Conservation (phyloP, 1,140 invertebrate genomes). For the Drosophila ercepeae region DNA sequence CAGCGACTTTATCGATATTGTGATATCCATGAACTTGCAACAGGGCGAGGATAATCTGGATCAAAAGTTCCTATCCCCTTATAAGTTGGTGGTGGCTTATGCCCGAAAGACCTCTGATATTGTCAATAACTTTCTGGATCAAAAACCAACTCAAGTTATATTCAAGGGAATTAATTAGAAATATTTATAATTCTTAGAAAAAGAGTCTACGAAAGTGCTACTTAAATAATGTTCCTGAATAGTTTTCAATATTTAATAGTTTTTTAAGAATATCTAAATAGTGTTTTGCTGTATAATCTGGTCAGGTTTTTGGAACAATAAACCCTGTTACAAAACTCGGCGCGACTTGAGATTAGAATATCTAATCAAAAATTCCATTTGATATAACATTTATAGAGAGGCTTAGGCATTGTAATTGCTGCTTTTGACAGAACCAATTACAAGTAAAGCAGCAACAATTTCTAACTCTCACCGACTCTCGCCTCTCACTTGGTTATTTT, state of each 20-base stretch:
- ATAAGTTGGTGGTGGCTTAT: conserved; percentile 86
- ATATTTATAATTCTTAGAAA: not conserved
- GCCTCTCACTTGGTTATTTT: not conserved
- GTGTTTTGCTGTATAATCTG: not conserved
- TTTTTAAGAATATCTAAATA: not conserved
- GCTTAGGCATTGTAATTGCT: conserved; percentile 45
- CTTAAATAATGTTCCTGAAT: not conserved
- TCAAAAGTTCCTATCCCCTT: conserved; percentile 82
- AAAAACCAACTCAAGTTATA: conserved; percentile 3
- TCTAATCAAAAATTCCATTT: conserved; percentile 28
- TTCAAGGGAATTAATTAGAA: conserved; percentile 46
- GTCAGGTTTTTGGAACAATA: not conserved
- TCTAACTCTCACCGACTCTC: conserved; percentile 8
- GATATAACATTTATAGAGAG: conserved; percentile 38
- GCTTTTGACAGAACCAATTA: conserved; percentile 78
- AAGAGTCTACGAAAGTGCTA: conserved; percentile 9
- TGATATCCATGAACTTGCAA: conserved; percentile 84
- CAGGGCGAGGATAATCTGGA: conserved; percentile 42
- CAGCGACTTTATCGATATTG: conserved; percentile 85
- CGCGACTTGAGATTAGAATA: conserved; percentile 8
- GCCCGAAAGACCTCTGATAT: conserved; percentile 85
- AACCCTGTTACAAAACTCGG: not conserved
- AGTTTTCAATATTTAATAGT: no score
- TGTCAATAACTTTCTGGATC: conserved; percentile 40
- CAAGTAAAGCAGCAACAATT: conserved; percentile 23